Evolutionary conservation across 2,888 invertebrate species (phyloP).

Genomic region (Rhagophthalmus giganteus): DNA sequence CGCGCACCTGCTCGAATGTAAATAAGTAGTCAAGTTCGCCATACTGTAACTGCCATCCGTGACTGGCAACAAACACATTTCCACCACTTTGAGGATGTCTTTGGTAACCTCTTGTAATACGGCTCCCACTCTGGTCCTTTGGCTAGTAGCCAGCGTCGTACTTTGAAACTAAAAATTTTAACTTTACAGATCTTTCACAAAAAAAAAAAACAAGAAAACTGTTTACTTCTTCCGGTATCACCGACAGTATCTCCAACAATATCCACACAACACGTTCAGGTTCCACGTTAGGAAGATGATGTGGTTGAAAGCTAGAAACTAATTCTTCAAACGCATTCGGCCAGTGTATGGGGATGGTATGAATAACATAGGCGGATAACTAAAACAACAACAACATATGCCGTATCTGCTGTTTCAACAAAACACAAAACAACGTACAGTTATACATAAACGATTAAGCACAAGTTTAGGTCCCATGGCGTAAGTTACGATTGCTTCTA

Average conservation of each 20-base stretch:
- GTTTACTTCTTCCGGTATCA: conserved; percentile 85
- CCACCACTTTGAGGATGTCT: conserved; percentile 53
- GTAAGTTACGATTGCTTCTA: conserved; percentile 76
- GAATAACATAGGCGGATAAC: conserved; percentile 84
- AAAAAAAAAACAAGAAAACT: no score
- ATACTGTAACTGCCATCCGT: conserved; percentile 49
- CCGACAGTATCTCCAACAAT: conserved; percentile 80
- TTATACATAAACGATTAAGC: conserved; percentile 82
- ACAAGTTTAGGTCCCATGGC: conserved; percentile 83
- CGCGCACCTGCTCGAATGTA: conserved; percentile 61
- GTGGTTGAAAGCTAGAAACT: conserved; percentile 59
- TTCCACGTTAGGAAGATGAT: conserved; percentile 62
- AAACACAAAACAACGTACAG: conserved; percentile 69
- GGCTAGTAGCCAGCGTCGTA: conserved; percentile 52
- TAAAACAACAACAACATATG: no score
- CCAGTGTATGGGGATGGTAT: conserved; percentile 62
- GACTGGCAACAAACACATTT: conserved; percentile 52
- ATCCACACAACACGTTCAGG: conserved; percentile 66
- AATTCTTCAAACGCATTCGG: conserved; percentile 75
- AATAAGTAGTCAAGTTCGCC: conserved; percentile 58
- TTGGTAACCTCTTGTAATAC: conserved; percentile 56
- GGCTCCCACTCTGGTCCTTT: conserved; percentile 51
- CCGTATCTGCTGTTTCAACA: no score
- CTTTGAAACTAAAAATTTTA: conserved; percentile 54
- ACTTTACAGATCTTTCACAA: no score